These are phyloP conservation scores for Diploscapter pachys DNA, from an alignment of 1,140 invertebrate genomes.

Conservation along the genomic window DNA sequence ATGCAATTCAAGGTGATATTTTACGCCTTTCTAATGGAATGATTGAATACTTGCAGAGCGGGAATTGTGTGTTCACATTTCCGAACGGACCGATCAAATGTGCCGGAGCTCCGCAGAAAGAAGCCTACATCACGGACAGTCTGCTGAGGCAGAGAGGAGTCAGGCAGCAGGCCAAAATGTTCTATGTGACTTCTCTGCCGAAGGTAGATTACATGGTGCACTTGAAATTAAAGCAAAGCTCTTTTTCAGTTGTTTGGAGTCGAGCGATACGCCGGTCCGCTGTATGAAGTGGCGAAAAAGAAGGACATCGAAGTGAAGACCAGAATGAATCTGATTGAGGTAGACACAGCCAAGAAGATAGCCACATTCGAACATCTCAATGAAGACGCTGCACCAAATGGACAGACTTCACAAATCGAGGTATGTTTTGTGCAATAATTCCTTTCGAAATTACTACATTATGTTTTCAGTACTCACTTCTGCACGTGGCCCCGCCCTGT, in stretches of 20 bases:
- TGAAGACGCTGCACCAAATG: slow-evolving; percentile 65
- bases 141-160: slow-evolving; percentile 75
- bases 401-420: slow-evolving; percentile 59
- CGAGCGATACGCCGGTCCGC: slow-evolving; percentile 82
- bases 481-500: slow-evolving; percentile 89
- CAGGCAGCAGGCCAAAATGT: slow-evolving; percentile 72
- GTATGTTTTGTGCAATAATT: background rate
- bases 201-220: slow-evolving; percentile 50
- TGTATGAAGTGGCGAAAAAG: slow-evolving; percentile 61
- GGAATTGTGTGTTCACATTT: slow-evolving; percentile 87
- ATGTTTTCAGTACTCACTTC: slow-evolving; percentile 72
- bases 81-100: slow-evolving; percentile 89
- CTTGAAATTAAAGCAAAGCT: background rate
- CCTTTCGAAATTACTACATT: background rate
- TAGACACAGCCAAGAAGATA: slow-evolving; percentile 70
- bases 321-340: slow-evolving; percentile 72
- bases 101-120: slow-evolving; percentile 95
- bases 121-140: slow-evolving; percentile 83
- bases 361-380: slow-evolving; percentile 79
- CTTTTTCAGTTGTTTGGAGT: slow-evolving; percentile 71
- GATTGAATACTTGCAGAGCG: slow-evolving; percentile 56
- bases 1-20: slow-evolving; percentile 66
- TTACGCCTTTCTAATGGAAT: background rate
- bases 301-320: slow-evolving; percentile 45
- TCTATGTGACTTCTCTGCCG: slow-evolving; percentile 79